These are phyloP conservation scores for Setophaga coronata DNA, from an alignment of 2,113 vertebrate species.

Conservation along the genomic window DNA sequence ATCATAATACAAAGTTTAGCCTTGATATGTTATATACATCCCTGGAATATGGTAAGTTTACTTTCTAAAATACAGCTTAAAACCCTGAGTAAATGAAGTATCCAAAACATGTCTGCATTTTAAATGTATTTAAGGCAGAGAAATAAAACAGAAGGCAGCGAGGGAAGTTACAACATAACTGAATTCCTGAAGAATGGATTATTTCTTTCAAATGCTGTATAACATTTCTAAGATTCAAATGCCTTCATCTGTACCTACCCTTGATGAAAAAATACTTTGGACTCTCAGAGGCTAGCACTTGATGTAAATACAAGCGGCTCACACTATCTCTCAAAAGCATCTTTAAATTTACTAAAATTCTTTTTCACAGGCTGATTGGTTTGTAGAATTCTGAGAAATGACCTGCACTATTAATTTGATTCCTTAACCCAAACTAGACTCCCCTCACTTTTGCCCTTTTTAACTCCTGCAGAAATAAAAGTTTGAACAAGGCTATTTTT, in stretches of 20 bases:
- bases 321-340: neutral
- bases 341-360: neutral
- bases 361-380: neutral
- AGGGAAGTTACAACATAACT: neutral
- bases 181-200: neutral
- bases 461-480: neutral
- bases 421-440: neutral
- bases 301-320: neutral
- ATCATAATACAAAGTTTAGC: neutral
- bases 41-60: neutral
- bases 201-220: neutral
- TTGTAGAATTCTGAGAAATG: neutral
- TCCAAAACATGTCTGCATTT: neutral
- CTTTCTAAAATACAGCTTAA: neutral
- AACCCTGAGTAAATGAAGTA: neutral
- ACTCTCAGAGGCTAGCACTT: neutral
- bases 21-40: neutral
- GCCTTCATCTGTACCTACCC: neutral
- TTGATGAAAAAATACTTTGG: neutral
- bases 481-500: neutral
- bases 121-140: neutral
- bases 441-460: neutral
- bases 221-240: neutral
- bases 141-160: neutral
- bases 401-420: neutral